Base-by-base conservation (phyloP, 2,888 invertebrate genomes). In the Drosophila peninsularis region DNA sequence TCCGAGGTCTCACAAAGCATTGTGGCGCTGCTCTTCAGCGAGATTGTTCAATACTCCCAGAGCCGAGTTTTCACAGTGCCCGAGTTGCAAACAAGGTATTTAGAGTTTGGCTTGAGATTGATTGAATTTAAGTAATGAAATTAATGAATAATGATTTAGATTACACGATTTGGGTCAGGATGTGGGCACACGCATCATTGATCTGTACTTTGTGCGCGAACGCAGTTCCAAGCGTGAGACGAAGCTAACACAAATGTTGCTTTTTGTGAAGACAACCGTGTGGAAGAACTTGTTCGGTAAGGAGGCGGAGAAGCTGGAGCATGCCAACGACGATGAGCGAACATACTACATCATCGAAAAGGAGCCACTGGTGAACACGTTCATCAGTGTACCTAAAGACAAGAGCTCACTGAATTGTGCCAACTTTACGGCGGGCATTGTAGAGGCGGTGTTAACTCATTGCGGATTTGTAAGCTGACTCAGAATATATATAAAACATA, bases 281-380 rank as follows among this genome's bases (percentile, higher is more conserved):
- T 99, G 99, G 99, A 99, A 99, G 96, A 97, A 96, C 57, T 93
- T 99, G 21, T 99, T 99, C 94, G 99, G 99, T 2, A 97, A 97
- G 90, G 99, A 99, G 93, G 99, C 99, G 36, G 99, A 99, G 91
- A 99, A 99, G 91, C 92, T 99, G 75, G 99, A 99, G 91, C 98
- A 99, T 93, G 98, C 99, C 4, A 99, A 99, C 93, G 99, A 99
- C 93, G 99, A 99, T 93, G 98, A 99, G 90, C 95, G 96, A 75
- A 99, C 98, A 0, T 99, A 99, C 93, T 99, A 99, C 90, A 96
- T 99, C 44, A 99, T 99, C 91, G 99, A 99, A 92, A 98, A 98
- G 89, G 99, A 99, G 90, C 98, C 99, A 11, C 91, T 99, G 78
- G 99, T 98, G 0, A 99, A 99, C 93, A 96, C 96, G 89, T 99